Conservation (phyloP, 2,113 vertebrate species). For the Barbus barbus region DNA sequence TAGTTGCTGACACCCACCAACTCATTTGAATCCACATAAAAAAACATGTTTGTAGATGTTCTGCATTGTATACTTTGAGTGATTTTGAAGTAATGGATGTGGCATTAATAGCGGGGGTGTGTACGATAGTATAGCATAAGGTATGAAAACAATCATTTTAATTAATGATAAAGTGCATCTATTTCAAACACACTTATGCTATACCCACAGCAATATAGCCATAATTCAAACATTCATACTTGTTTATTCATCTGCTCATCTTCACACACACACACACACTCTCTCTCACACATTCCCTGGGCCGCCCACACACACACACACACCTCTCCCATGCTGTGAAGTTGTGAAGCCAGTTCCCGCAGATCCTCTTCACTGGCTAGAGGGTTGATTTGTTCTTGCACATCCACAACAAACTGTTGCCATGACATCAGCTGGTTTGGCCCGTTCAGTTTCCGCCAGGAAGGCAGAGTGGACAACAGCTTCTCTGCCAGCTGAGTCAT, state of each 20-base stretch:
- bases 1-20: slow-evolving; percentile 29
- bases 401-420: slow-evolving; percentile 92
- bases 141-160: neutral
- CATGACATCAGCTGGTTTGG: slow-evolving; percentile 95
- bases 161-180: slow-evolving; percentile 1
- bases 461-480: slow-evolving; percentile 83
- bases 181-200: neutral
- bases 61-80: slow-evolving; percentile 14
- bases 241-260: slow-evolving; percentile 2
- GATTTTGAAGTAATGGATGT: neutral
- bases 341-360: slow-evolving; percentile 84
- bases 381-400: slow-evolving; percentile 95
- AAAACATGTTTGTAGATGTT: slow-evolving; percentile 18
- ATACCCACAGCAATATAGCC: neutral
- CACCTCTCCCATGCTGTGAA: slow-evolving; percentile 95
- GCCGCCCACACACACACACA: slow-evolving; percentile 24
- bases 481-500: slow-evolving; percentile 92
- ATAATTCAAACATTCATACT: slow-evolving; percentile 9
- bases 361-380: slow-evolving; percentile 91
- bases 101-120: neutral
- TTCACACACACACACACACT: neutral
- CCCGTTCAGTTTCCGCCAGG: slow-evolving; percentile 92
- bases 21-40: slow-evolving; percentile 29
- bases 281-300: slow-evolving; percentile 22
- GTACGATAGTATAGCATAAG: neutral